Evolutionary conservation across 53 echinoderm and acorn worm species (phyloP), one percentile per base, ranked within the genome.

Genomic region (Antedon mediterranea): DNA sequence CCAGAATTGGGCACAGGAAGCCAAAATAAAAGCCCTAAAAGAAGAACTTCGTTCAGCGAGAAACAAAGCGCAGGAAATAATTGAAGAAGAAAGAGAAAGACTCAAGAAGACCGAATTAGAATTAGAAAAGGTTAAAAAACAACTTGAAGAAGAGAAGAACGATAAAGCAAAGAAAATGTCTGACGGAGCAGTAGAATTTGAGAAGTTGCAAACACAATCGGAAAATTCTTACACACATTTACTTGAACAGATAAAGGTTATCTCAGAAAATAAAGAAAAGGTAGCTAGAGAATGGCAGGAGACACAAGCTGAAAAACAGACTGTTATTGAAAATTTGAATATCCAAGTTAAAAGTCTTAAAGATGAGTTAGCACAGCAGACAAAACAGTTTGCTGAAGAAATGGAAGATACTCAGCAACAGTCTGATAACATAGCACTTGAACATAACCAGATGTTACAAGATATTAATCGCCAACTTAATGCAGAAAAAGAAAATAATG

Each of bases 1-100:
- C 28, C 76, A 83, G 34, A 71, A 73, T 31, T 78, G 83, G 83
- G 71, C 72, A 29, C 71, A 41, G 15, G 28, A 78, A n/a, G 71
- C 77, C 15, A 78, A 83, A 29, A 71, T 78, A 7, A 71, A 77
- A 33, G 83, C 78, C 72, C 78, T 83, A 34, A 78, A 77, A 30
- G 77, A 77, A 32, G 77, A 83, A 33, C 32, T 78, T 27, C n/a
- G 37, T 29, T 30, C 37, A 0, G 74, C 43, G 20, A 33, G 73
- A 28, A 81, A 30, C 29, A 74, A 74, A 23, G 73, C 74, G 5
- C 75, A 74, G 14, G 26, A 32, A 57, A 57, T 30, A 74, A 75
- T 75, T 74, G 43, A 81, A 75, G 31, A 29, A 31, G 76, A 81
- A 43, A 71, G 33, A 43, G 33, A 32, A 74, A n/a, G 30, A 33